Evolutionary conservation across 1,140 invertebrate species (phyloP).

Genomic region (Spodoptera litura): DNA sequence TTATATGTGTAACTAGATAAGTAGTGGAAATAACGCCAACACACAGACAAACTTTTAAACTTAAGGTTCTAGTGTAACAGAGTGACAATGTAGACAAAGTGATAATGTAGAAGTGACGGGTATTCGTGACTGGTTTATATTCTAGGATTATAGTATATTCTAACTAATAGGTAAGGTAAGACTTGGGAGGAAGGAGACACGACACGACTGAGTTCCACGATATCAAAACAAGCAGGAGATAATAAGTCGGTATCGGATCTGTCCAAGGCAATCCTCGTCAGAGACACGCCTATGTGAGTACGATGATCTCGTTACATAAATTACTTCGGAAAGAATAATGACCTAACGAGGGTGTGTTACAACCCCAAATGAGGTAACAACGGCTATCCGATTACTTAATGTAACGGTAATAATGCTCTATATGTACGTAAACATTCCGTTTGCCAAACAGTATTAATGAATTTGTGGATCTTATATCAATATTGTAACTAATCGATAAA

Average conservation of each 20-base stretch:
- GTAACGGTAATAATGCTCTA: conserved; percentile 16
- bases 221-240: conserved; percentile 23
- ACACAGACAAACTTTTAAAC: conserved; percentile 51
- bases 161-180: conserved; percentile 39
- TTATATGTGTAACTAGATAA: conserved; percentile 47
- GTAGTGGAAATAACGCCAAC: conserved; percentile 63
- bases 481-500: conserved; percentile 25
- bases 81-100: conserved; percentile 57
- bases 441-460: conserved; percentile 47
- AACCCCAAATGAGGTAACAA: conserved; percentile 4
- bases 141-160: conserved; percentile 41
- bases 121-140: conserved; percentile 72
- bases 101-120: conserved; percentile 64
- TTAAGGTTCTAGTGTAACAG: conserved; percentile 61
- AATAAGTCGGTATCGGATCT: conserved; percentile 22
- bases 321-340: conserved; percentile 35
- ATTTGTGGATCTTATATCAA: conserved; percentile 39
- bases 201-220: conserved; percentile 38
- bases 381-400: conserved; percentile 21
- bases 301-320: conserved; percentile 26
- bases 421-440: conserved; percentile 21
- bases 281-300: background rate
- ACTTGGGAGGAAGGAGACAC: conserved; percentile 20
- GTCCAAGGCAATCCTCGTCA: conserved; percentile 9
- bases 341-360: conserved; percentile 8